A percentile compares a stretch with the other conserved stretches of the same genome.
Conservation (phyloP, 2,113 vertebrate genomes). For the Syrrhaptes paradoxus region DNA sequence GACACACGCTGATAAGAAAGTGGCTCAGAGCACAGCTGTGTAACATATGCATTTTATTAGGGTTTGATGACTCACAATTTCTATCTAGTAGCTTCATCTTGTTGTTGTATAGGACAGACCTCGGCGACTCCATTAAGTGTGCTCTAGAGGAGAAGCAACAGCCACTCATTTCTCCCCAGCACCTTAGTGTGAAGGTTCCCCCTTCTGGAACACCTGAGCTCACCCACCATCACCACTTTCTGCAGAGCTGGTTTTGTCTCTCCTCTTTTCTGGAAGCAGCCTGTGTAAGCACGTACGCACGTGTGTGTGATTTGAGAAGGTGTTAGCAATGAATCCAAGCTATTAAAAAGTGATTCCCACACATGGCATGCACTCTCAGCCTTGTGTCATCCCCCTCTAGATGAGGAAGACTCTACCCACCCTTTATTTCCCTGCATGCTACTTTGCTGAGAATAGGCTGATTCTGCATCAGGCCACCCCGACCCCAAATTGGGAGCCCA, state of each 20-base stretch:
- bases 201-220: background rate
- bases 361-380: fast-evolving
- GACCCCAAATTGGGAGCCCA: background rate
- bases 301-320: background rate
- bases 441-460: background rate
- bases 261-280: background rate
- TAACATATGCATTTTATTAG: background rate
- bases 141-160: background rate
- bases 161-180: background rate
- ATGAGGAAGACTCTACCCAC: background rate
- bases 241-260: background rate
- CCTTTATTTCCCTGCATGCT: background rate
- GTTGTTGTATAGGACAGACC: background rate
- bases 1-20: background rate
- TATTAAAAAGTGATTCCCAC: background rate
- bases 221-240: fast-evolving
- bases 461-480: background rate
- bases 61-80: background rate
- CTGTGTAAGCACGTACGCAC: background rate
- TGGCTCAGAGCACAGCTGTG: background rate
- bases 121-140: background rate
- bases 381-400: fast-evolving
- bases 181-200: background rate
- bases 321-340: background rate
- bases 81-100: background rate